Evolutionary conservation across 2,888 invertebrate species (phyloP), one percentile per base, ranked within the genome.

Genomic region (Cantharis rufa): DNA sequence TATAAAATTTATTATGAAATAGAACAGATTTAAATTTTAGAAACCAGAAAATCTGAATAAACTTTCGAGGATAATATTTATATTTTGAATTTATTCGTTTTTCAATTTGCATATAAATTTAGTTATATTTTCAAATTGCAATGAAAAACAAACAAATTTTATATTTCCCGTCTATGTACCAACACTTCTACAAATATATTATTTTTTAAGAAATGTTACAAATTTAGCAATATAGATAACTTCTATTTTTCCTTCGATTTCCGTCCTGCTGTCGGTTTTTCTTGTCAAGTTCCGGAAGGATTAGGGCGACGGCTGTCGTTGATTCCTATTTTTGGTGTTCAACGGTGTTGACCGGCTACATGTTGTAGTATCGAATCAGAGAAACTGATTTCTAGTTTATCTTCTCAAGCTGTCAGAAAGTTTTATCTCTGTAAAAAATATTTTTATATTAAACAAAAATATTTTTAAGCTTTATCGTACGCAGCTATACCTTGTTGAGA

Each of bases 301-400:
- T 78, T 72, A 75, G 63, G 75, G 72, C 66, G 72, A 74, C 71
- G 75, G 64, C 74, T 78, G 78, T 78, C 76, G 78, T 74, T 70
- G 70, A 21, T 61, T 61, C 75, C 62, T 62, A 71, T 75, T 68
- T 74, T 75, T 68, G 71, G 48, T 71, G 71, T 71, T 75, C 71
- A 69, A 71, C 71, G 71, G 28, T 68, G 73, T 63, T 76, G 76
- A 72, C 76, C 76, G 76, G 76, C 76, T 72, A 76, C 66, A 70
- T 73, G 70, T 63, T 76, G 73, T 73, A 72, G 69, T 72, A 76
- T 76, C 70, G 70, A 63, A 76, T 76, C 66, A 62, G 28, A 69
- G 72, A 76, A 72, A 76, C 72, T 73, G 72, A 76, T 73, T 73
- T 76, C 64, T 63, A 76, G 72, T 69, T 72, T 76, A 76, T 76